Conservation (phyloP, 2,888 invertebrate species). For the Oligia fasciuncula region DNA sequence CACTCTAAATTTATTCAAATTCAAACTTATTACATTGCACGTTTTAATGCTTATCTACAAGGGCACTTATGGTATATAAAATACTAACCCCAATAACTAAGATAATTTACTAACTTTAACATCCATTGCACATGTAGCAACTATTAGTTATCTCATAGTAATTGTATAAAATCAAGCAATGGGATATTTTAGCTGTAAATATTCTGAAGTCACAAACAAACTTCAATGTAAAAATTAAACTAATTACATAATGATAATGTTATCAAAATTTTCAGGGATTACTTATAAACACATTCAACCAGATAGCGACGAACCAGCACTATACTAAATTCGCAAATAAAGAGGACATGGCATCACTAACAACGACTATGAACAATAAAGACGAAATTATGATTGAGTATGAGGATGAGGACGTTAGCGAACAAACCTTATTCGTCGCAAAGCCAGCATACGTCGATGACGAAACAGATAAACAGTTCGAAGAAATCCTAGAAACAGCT, state of each 20-base stretch:
- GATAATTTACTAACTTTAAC: slow-evolving; percentile 47
- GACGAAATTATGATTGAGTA: slow-evolving; percentile 84
- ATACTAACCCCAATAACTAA: slow-evolving; percentile 40
- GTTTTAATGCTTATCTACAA: slow-evolving; percentile 59
- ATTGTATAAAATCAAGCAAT: slow-evolving; percentile 48
- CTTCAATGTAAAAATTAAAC: slow-evolving; percentile 16
- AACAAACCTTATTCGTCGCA: slow-evolving; percentile 79
- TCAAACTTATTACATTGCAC: slow-evolving; percentile 49
- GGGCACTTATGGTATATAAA: slow-evolving; percentile 34
- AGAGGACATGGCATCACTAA: slow-evolving; percentile 77
- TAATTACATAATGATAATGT: slow-evolving; percentile 64
- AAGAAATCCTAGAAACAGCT: slow-evolving; percentile 83
- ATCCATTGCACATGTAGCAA: slow-evolving; percentile 45
- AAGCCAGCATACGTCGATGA: slow-evolving; percentile 81
- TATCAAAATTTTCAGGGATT: slow-evolving; percentile 83
- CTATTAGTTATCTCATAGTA: slow-evolving; percentile 42
- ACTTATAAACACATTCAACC: slow-evolving; percentile 87
- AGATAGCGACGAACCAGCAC: slow-evolving; percentile 84
- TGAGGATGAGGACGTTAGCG: slow-evolving; percentile 83
- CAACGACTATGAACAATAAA: slow-evolving; percentile 77
- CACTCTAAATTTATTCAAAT: slow-evolving; percentile 14
- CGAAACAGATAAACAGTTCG: slow-evolving; percentile 83
- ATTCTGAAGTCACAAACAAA: slow-evolving; percentile 25
- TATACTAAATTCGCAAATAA: slow-evolving; percentile 81
- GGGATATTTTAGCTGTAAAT: slow-evolving; percentile 37